A percentile compares a stretch with the other conserved stretches of the same genome.
Conservation (phyloP, 2,797 vertebrate genomes). For the Manis pentadactyla region DNA sequence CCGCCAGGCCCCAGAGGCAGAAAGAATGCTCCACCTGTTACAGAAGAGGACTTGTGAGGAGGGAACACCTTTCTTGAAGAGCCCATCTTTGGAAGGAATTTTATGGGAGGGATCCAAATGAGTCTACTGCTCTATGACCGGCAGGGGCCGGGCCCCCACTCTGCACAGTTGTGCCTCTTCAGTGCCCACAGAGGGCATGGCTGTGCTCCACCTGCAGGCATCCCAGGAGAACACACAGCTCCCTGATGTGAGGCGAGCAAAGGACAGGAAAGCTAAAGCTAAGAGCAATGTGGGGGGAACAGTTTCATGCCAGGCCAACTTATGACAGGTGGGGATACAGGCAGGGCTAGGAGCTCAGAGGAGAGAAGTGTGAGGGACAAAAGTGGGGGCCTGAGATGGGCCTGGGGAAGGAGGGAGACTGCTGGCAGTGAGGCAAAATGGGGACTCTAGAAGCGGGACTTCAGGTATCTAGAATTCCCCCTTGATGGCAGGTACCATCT, state of each 20-base stretch:
- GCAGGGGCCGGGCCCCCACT: neutral
- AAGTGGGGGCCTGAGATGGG: neutral
- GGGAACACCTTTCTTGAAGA: neutral
- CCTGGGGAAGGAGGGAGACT: neutral
- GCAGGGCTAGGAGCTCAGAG: neutral
- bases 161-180: neutral
- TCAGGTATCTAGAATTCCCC: neutral
- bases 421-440: neutral
- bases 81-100: neutral
- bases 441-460: neutral
- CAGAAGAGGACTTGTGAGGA: neutral
- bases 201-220: neutral
- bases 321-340: neutral
- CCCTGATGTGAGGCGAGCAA: neutral
- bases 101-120: neutral
- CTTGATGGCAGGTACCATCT: accelerated
- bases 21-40: neutral
- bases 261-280: neutral
- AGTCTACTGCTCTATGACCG: neutral
- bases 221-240: no score
- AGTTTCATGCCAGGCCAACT: accelerated
- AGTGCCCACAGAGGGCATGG: neutral
- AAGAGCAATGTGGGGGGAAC: neutral
- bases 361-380: neutral
- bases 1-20: neutral